A percentile compares a stretch with the other conserved stretches of the same genome.
Conservation (phyloP, 2,113 vertebrate species). For the Paradoxurus hermaphroditus region DNA sequence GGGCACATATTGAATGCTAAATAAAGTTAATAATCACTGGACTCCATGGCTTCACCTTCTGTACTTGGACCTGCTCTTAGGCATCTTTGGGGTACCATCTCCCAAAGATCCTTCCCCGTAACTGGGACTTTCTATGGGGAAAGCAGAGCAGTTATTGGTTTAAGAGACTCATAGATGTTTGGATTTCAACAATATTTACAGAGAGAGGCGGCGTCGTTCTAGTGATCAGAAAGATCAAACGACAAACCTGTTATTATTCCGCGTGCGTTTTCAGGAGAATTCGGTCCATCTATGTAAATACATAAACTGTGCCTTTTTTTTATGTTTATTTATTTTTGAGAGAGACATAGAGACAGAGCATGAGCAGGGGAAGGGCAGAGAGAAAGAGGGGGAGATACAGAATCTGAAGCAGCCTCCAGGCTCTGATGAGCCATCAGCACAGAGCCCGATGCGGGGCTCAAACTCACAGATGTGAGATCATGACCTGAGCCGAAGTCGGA, state of each 20-base stretch:
- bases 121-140: slow-evolving; percentile 32
- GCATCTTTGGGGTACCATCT: not conserved
- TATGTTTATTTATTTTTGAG: too few species aligned
- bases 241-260: slow-evolving; percentile 65
- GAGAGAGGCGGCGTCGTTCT: not conserved
- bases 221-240: slow-evolving; percentile 39
- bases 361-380: too few species aligned
- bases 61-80: not conserved
- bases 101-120: slow-evolving; percentile 65
- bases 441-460: too few species aligned
- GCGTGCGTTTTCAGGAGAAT: slow-evolving; percentile 71
- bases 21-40: not conserved
- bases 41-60: not conserved
- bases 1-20: not conserved
- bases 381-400: too few species aligned
- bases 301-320: not conserved
- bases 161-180: slow-evolving; percentile 54
- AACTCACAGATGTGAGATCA: too few species aligned
- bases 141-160: slow-evolving; percentile 52
- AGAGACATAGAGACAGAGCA: too few species aligned
- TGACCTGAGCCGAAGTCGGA: too few species aligned
- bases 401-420: too few species aligned
- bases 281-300: slow-evolving; percentile 75
- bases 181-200: not conserved
- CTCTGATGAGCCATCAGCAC: too few species aligned